These are phyloP conservation scores for Enteromius anoplus DNA, from an alignment of 2,797 vertebrate genomes.

Conservation along the genomic window DNA sequence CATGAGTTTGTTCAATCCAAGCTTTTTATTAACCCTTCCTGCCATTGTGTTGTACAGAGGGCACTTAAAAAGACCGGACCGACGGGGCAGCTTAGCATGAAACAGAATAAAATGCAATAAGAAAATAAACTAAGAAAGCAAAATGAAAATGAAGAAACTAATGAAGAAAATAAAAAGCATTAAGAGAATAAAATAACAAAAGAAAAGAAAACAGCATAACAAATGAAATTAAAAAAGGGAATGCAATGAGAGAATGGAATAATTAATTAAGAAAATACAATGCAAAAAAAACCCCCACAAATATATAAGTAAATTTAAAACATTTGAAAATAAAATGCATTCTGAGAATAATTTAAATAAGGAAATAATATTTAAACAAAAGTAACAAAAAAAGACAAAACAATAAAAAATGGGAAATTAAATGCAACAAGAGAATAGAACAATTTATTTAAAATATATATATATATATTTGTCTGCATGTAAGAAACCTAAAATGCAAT, in stretches of 20 bases:
- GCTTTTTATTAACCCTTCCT: slow-evolving; percentile 30
- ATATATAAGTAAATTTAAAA: no score
- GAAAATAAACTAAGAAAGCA: background rate
- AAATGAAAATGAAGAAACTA: background rate
- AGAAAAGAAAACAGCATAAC: no score
- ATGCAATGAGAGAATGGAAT: no score
- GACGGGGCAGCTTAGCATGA: background rate
- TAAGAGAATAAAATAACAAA: background rate
- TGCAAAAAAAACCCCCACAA: no score
- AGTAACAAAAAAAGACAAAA: no score
- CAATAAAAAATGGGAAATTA: no score
- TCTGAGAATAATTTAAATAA: background rate
- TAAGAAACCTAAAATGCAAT: no score
- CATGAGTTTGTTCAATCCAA: background rate
- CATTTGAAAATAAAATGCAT: background rate
- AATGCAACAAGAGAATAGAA: no score
- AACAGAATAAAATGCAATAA: background rate
- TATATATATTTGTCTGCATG: no score
- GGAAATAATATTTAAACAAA: background rate
- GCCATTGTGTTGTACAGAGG: slow-evolving; percentile 5
- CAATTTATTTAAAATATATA: no score
- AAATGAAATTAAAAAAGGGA: no score
- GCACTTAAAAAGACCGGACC: background rate
- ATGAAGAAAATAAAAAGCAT: background rate
- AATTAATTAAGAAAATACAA: no score